A percentile compares a stretch with the other conserved stretches of the same genome.
Evolutionary conservation across 2,888 invertebrate genomes (phyloP).

Genomic region (Steinernema scapterisci): DNA sequence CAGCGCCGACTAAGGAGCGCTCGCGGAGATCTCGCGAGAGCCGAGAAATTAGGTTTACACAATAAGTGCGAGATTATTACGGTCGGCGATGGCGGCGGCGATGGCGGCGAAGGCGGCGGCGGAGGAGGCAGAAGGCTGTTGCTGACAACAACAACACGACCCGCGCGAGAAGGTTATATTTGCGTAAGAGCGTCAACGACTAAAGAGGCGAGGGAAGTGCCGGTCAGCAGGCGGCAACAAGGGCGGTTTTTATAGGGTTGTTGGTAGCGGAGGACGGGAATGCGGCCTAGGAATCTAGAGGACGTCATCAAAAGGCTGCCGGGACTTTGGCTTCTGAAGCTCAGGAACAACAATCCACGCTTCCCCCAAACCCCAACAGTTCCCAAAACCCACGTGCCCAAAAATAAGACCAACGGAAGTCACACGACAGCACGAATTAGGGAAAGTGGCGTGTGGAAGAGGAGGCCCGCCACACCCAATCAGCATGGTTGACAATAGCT

Average conservation of each 20-base stretch:
- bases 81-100: neutral
- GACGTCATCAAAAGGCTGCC: too few relatives aligned
- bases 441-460: too few relatives aligned
- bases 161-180: neutral
- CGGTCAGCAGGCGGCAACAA: neutral
- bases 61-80: slow-evolving; percentile 33
- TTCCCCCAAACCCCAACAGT: too few relatives aligned
- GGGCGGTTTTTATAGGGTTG: neutral
- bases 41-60: slow-evolving; percentile 31
- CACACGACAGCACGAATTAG: too few relatives aligned
- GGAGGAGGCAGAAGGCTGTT: neutral
- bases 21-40: neutral
- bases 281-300: too few relatives aligned
- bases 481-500: slow-evolving; percentile 7
- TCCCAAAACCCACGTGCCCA: too few relatives aligned
- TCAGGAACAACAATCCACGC: too few relatives aligned
- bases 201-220: neutral
- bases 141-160: slow-evolving; percentile 9
- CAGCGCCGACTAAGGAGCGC: neutral
- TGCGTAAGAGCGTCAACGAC: neutral
- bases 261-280: too few relatives aligned
- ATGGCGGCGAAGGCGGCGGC: neutral
- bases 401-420: too few relatives aligned
- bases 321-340: too few relatives aligned
- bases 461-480: slow-evolving; percentile 17